These are phyloP conservation scores for Nemopilema nomurai DNA, from an alignment of 30 jellyfish, hydroid and myxozoan species.

Conservation along the genomic window DNA sequence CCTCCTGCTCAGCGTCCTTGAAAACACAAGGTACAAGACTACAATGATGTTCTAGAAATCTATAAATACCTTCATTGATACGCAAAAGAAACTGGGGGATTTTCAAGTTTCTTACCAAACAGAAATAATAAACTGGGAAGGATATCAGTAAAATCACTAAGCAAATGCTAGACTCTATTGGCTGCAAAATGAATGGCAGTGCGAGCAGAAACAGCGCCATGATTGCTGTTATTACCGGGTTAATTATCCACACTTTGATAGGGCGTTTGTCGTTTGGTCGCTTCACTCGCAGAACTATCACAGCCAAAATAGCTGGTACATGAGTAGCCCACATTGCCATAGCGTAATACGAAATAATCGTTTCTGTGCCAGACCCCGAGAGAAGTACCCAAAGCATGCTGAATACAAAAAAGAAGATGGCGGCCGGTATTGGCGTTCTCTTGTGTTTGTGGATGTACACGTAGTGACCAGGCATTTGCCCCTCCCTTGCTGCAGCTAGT, in stretches of 20 bases:
- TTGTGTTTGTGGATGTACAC: conserved; percentile 7
- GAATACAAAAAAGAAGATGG: neutral
- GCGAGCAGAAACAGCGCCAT: too few species aligned
- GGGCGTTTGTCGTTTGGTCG: conserved; percentile 23
- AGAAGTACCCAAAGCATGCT: neutral
- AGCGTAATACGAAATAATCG: neutral
- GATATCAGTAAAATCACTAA: too few species aligned
- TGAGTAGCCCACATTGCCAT: conserved; percentile 1
- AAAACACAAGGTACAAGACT: too few species aligned
- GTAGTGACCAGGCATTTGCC: conserved; percentile 25
- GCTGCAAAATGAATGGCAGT: too few species aligned
- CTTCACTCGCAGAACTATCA: conserved; percentile 2
- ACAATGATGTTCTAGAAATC: too few species aligned
- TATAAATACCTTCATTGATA: too few species aligned
- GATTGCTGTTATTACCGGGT: conserved; percentile 4
- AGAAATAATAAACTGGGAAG: too few species aligned
- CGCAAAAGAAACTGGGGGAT: too few species aligned
- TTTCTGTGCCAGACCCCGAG: neutral
- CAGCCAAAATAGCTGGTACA: conserved; percentile 13
- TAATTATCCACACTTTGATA: conserved; percentile 13
- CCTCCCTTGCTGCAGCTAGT: conserved; percentile 41
- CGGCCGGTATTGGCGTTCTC: conserved; percentile 5
- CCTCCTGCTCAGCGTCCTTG: too few species aligned
- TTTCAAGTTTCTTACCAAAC: too few species aligned
- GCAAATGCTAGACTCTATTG: too few species aligned